These are phyloP conservation scores for Sylvicola cinctus DNA, from an alignment of 2,888 invertebrate species.

Conservation along the genomic window DNA sequence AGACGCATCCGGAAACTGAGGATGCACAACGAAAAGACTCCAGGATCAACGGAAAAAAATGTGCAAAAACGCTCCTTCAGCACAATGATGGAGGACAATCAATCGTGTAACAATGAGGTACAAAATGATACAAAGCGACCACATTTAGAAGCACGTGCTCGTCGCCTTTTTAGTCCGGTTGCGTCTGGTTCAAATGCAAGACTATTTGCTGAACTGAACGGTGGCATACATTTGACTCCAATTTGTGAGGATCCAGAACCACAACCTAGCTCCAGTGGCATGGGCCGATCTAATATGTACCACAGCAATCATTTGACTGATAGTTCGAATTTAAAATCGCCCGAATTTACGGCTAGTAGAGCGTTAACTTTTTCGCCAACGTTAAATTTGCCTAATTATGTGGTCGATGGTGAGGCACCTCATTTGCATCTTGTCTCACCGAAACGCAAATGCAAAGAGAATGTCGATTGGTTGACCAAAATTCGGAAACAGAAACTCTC, in stretches of 20 bases:
- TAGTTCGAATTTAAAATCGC: constrained; percentile 15
- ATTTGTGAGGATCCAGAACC: constrained; percentile 6
- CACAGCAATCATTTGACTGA: constrained; percentile 8
- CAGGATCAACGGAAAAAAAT: constrained; percentile 17
- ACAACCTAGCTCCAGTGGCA: not conserved
- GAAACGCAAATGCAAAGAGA: constrained; percentile 35
- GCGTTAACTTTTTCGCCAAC: constrained; percentile 33
- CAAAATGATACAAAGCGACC: constrained; percentile 21
- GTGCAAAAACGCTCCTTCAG: constrained; percentile 17
- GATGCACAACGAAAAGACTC: constrained; percentile 22
- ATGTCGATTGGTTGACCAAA: constrained; percentile 52
- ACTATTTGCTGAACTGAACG: not conserved
- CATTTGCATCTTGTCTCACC: constrained; percentile 51
- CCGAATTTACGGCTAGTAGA: not conserved
- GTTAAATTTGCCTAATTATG: constrained; percentile 54
- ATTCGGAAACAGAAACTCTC: constrained; percentile 32
- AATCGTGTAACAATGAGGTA: constrained; percentile 10
- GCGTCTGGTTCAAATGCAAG: constrained; percentile 7
- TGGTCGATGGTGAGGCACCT: constrained; percentile 54
- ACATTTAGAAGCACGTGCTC: constrained; percentile 22
- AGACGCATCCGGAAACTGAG: constrained; percentile 26
- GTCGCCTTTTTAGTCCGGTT: constrained; percentile 29
- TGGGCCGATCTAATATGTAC: not conserved
- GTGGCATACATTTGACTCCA: constrained; percentile 1
- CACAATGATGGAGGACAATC: constrained; percentile 16